phyloP scores from a whole-genome alignment of 2,888 invertebrate species.

The Thumatha senex region DNA sequence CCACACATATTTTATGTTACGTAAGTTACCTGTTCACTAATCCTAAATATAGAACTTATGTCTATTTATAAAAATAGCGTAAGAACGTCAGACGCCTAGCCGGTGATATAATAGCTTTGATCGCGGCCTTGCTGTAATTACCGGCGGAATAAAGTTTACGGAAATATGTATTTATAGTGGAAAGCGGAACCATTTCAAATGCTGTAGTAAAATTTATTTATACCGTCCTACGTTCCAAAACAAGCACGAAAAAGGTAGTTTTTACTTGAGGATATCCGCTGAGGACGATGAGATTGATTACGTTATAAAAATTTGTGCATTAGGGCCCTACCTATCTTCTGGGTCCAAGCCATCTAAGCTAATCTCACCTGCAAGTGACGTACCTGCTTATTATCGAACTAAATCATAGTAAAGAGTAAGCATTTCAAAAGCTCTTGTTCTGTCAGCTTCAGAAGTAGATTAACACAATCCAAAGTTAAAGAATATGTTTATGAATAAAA shows the following conservation, averaged over 20 bases:
- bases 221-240: constrained; percentile 4
- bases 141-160: constrained; percentile 37
- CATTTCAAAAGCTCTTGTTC: too few species aligned
- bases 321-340: too few species aligned
- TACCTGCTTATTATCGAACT: too few species aligned
- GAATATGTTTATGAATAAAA: too few species aligned
- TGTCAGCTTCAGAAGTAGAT: too few species aligned
- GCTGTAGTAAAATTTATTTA: constrained; percentile 15
- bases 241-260: not conserved
- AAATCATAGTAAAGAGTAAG: too few species aligned
- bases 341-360: too few species aligned
- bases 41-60: constrained; percentile 41
- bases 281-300: too few species aligned
- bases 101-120: constrained; percentile 38
- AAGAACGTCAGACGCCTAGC: constrained; percentile 45
- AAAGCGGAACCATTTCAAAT: constrained; percentile 22
- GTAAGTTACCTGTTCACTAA: constrained; percentile 27
- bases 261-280: not conserved
- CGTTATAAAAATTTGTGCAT: too few species aligned
- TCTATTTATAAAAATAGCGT: constrained; percentile 47
- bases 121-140: constrained; percentile 47
- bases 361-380: too few species aligned
- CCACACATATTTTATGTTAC: not conserved
- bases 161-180: constrained; percentile 25
- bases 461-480: too few species aligned